Evolutionary conservation across 1,140 invertebrate species (phyloP), one percentile per base, ranked within the genome.

Genomic region (Chelonus insularis): DNA sequence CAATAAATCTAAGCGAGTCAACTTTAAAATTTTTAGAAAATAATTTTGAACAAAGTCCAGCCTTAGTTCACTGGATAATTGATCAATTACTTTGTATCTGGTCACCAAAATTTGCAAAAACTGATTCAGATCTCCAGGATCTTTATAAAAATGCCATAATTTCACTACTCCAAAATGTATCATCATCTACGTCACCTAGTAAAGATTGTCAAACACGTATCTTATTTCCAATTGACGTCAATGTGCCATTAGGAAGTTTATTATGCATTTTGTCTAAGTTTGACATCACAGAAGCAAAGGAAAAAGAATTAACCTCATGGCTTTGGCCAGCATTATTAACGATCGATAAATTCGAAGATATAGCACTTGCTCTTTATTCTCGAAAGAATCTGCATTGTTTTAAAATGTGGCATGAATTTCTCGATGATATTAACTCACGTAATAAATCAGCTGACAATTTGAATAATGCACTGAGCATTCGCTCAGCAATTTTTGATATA

Each of bases 241-340:
- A n/a, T n/a, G n/a, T n/a, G n/a, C n/a, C n/a, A n/a, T n/a, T n/a
- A n/a, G n/a, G n/a, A n/a, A n/a, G n/a, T n/a, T 11, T 71, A 7
- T 52, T 78, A n/a, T 71, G 70, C 36, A 65, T 78, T 59, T 69
- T 79, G 52, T 77, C 75, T 29, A 73, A 69, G 70, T 54, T 78
- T 45, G 61, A 74, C 16, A 8, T 78, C 23, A 61, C 61, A 14
- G 63, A 72, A 18, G 47, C 45, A 4, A 64, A 71, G 32, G 66
- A 70, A 57, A 51, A 68, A 36, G 55, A 73, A 37, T 45, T 74
- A 29, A 23, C 68, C 2, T 34, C 21, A 20, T 74, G 61, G 68
- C 23, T 76, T 20, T 77, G 56, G 68, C 71, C 73, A 25, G 39
- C 29, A 1, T 21, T 77, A 7, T 64, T 68, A 1, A 66, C 68